These are phyloP conservation scores for Leptopilina boulardi DNA, from an alignment of 1,140 invertebrate genomes.

Conservation along the genomic window DNA sequence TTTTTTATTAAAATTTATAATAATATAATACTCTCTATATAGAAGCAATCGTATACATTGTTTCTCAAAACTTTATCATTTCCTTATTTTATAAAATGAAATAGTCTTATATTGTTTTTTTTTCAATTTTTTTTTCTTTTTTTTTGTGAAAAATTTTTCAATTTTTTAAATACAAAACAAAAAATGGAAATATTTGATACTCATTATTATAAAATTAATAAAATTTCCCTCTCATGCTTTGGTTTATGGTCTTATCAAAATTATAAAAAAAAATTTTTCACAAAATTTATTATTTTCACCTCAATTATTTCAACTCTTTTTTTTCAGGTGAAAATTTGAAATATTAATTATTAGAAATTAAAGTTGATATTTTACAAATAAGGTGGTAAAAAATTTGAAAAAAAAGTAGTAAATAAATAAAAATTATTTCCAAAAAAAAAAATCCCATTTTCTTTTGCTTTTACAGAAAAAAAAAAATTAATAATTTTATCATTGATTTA, in stretches of 20 bases:
- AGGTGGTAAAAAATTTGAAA: too few species aligned
- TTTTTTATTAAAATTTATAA: not conserved
- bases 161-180: too few species aligned
- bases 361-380: too few species aligned
- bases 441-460: not conserved
- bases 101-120: too few species aligned
- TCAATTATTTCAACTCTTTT: not conserved
- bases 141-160: too few species aligned
- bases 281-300: not conserved
- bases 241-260: not conserved
- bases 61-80: too few species aligned
- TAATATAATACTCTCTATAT: too few species aligned
- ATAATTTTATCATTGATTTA: not conserved
- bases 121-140: too few species aligned
- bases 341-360: not conserved
- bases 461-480: not conserved
- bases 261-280: not conserved
- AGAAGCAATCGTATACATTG: too few species aligned
- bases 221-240: not conserved
- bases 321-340: not conserved
- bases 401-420: too few species aligned
- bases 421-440: not conserved
- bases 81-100: not conserved
- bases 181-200: conserved; percentile 6
- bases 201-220: not conserved